These are phyloP conservation scores for Mastomys coucha DNA, from an alignment of 2,113 vertebrate genomes.

Conservation along the genomic window DNA sequence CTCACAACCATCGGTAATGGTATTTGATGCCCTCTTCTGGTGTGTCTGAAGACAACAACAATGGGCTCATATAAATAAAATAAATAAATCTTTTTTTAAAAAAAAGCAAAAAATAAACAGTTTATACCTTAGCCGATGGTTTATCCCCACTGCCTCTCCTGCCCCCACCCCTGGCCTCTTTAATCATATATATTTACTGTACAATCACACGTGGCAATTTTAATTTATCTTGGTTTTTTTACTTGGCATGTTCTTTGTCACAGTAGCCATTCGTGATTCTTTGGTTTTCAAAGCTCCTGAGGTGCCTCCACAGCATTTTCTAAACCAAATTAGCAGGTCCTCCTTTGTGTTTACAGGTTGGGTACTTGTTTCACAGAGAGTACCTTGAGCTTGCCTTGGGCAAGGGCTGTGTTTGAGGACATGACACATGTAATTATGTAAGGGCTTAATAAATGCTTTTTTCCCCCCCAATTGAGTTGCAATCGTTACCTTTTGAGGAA, in stretches of 20 bases:
- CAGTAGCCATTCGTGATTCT: not conserved
- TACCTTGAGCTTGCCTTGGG: not conserved
- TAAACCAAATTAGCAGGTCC: not conserved
- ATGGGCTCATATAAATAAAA: too few relatives aligned
- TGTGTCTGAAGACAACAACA: too few relatives aligned
- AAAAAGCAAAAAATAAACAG: not conserved
- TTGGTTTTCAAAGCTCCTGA: not conserved
- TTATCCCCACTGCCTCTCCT: not conserved
- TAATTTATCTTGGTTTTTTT: not conserved
- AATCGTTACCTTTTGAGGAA: constrained; percentile 51
- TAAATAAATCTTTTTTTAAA: not conserved
- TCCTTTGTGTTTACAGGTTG: not conserved
- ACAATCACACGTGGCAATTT: not conserved
- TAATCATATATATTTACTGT: not conserved
- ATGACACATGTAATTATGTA: not conserved
- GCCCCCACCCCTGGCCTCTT: not conserved
- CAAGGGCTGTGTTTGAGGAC: not conserved
- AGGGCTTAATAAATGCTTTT: constrained; percentile 39
- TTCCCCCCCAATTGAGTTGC: constrained; percentile 50
- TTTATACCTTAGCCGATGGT: not conserved
- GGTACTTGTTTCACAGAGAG: not conserved
- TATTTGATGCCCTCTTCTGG: too few relatives aligned
- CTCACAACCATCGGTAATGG: too few relatives aligned
- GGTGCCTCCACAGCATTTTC: constrained; percentile 8
- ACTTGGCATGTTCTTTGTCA: not conserved